Evolutionary conservation across 53 echinoderm and acorn worm species (phyloP), one percentile per base, ranked within the genome.

Genomic region (Stichopus horrens): DNA sequence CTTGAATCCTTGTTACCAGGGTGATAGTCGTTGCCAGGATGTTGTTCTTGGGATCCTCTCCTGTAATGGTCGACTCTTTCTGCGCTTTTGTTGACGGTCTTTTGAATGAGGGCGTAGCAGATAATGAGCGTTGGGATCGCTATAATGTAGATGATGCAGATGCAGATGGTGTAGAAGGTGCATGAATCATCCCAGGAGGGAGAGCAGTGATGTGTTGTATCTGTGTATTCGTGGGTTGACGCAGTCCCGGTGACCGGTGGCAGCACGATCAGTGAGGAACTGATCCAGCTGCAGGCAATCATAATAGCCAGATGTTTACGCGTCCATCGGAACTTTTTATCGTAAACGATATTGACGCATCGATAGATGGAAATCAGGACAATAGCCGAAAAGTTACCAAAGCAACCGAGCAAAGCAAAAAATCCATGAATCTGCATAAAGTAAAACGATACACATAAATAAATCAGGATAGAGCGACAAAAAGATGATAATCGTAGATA

Each of bases 121-220:
- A 86, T 51, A 18, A 86, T 51, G 20, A 86, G 53, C 5, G 86
- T 37, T 23, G 86, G 86, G n/a, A 86, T 68, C 7, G 86, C 23
- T 86, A 86, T 68, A 5, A 59, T 10, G 66, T 86, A 86, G 52
- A 52, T 52, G 4, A 86, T 37, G 53, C 22, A 53, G 51, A 68
- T 59, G 21, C 37, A 23, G 51, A 53, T 23, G 16, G 53, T 86
- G 68, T 86, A 86, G 37, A 58, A 59, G n/a, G 53, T 8, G 14
- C 86, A 86, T 65, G 66, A 51, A 53, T 59, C 63, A 8, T 86
- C 11, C 86, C 86, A 86, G 6, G 51, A 86, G 11, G 86, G 86
- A 11, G 86, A 86, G 9, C 86, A 86, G 7, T 86, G 86, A 86
- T 86, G 86, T 23, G 86, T 86, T 21, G 13, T 67, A 51, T 23